phyloP scores from a whole-genome alignment of 2,888 invertebrate species.

The Tenthredo livida region DNA sequence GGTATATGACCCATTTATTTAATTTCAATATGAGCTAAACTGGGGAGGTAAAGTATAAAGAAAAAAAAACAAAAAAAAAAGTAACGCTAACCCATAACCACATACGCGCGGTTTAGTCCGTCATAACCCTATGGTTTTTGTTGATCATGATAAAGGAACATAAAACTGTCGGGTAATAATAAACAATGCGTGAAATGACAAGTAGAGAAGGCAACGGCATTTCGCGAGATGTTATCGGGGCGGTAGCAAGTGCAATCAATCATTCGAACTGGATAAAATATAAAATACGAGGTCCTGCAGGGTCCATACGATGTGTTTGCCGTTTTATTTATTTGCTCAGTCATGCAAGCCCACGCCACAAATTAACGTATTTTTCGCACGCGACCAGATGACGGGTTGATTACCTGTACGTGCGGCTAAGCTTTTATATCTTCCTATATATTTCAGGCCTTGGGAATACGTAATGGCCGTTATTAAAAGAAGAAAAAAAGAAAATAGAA shows the following conservation, averaged over 20 bases:
- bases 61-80: neutral
- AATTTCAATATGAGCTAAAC: neutral
- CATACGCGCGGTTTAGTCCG: constrained; percentile 6
- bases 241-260: constrained; percentile 72
- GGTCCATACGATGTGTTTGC: constrained; percentile 69
- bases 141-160: constrained; percentile 59
- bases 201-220: constrained; percentile 70
- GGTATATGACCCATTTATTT: neutral
- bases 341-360: constrained; percentile 71
- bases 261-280: constrained; percentile 76
- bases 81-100: constrained; percentile 9
- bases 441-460: constrained; percentile 53
- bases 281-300: constrained; percentile 74
- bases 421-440: constrained; percentile 52
- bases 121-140: constrained; percentile 7
- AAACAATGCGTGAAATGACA: constrained; percentile 77
- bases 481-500: constrained; percentile 16
- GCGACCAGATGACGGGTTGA: constrained; percentile 72
- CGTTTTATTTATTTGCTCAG: constrained; percentile 76
- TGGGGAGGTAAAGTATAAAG: neutral
- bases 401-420: constrained; percentile 64
- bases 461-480: constrained; percentile 51
- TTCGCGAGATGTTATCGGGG: constrained; percentile 74
- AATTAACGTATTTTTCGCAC: constrained; percentile 76
- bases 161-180: constrained; percentile 75